phyloP scores from a whole-genome alignment of 2,888 invertebrate species.

The Ommatoiulus sabulosus region DNA sequence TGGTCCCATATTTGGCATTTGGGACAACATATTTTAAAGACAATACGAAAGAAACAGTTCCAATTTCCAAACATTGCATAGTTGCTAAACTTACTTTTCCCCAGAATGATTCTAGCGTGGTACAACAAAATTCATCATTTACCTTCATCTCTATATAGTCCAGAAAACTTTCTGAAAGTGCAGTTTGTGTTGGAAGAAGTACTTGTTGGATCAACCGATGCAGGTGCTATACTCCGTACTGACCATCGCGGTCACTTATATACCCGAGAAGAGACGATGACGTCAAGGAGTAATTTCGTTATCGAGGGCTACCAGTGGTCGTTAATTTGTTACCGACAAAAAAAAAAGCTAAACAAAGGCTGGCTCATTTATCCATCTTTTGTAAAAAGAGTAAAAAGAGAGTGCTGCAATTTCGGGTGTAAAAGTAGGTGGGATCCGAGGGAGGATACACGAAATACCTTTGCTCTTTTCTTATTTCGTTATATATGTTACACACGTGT shows the following conservation, averaged over 20 bases:
- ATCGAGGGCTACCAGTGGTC: neutral
- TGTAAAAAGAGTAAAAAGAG: slow-evolving; percentile 37
- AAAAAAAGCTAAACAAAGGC: slow-evolving; percentile 42
- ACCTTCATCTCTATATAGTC: neutral
- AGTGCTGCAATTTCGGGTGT: neutral
- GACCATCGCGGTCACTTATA: neutral
- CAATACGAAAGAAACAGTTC: no score
- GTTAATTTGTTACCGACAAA: neutral
- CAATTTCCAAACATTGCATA: neutral
- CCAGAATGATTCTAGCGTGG: neutral
- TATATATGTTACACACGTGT: slow-evolving; percentile 46
- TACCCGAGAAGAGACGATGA: neutral
- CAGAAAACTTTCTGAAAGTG: neutral
- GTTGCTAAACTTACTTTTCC: neutral
- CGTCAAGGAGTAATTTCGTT: slow-evolving; percentile 18
- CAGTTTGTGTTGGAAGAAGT: neutral
- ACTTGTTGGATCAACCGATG: slow-evolving; percentile 45
- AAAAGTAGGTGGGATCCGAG: slow-evolving; percentile 51
- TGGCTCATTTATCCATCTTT: slow-evolving; percentile 49
- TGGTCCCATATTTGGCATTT: no score
- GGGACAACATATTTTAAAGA: no score
- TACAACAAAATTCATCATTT: neutral
- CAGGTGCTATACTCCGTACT: slow-evolving; percentile 20
- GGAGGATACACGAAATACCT: slow-evolving; percentile 47
- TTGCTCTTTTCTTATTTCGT: slow-evolving; percentile 36